A percentile compares a stretch with the other conserved stretches of the same genome.
Conservation (phyloP, 2,888 invertebrate species). For the Eupeodes luniger region DNA sequence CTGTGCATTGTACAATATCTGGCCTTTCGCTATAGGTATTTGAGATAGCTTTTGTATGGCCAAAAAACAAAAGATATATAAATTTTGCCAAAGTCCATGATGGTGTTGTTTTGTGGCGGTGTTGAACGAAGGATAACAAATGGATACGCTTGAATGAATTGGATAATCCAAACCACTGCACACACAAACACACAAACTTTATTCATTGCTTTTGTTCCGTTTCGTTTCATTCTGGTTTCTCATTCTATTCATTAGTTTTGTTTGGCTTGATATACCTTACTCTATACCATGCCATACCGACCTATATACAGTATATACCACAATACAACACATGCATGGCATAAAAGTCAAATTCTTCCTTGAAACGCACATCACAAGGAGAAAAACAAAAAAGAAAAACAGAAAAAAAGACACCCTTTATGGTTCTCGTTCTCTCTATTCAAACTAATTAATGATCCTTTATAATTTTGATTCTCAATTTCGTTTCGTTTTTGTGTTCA, state of each 20-base stretch:
- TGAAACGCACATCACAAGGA: conserved; percentile 11
- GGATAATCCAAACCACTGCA: conserved; percentile 35
- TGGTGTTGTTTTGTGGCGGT: neutral
- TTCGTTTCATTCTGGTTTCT: neutral
- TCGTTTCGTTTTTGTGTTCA: neutral
- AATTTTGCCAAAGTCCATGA: conserved; percentile 33
- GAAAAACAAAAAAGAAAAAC: neutral
- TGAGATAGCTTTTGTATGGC: neutral
- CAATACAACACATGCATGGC: too few species aligned
- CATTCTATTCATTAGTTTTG: conserved; percentile 45
- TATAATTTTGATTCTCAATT: conserved; percentile 2
- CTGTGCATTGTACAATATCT: neutral
- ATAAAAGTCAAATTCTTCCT: conserved; percentile 7
- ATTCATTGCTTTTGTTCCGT: conserved; percentile 26
- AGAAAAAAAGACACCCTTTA: conserved; percentile 4
- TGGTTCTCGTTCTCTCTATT: conserved; percentile 10
- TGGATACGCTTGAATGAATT: conserved; percentile 55
- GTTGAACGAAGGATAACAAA: conserved; percentile 33
- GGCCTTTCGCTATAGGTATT: neutral
- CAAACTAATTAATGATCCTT: conserved; percentile 43
- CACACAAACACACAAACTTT: conserved; percentile 5
- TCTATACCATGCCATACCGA: too few species aligned
- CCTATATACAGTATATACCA: too few species aligned
- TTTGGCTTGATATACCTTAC: too few species aligned
- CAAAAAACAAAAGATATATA: conserved; percentile 39